Percentiles rank a stretch among this genome's conserved stretches.
These are phyloP conservation scores for Eulithis testata DNA, from an alignment of 2,888 invertebrate species.

Conservation along the genomic window DNA sequence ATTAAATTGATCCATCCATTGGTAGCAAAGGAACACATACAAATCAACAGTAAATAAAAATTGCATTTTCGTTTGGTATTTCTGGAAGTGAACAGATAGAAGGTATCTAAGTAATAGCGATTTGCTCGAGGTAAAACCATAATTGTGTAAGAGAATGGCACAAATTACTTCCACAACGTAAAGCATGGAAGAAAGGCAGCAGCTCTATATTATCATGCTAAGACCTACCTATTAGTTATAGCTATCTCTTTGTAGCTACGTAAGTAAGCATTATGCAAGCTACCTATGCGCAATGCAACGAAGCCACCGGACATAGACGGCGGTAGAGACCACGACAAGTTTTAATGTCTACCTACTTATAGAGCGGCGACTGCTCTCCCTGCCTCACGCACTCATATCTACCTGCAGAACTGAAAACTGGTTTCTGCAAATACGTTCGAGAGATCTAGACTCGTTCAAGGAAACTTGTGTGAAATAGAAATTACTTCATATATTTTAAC, in stretches of 20 bases:
- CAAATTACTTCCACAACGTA: constrained; percentile 12
- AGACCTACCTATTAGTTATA: constrained; percentile 9
- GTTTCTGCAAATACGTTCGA: constrained; percentile 51
- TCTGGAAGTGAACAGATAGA: too few relatives aligned
- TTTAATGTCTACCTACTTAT: constrained; percentile 31
- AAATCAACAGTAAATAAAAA: too few relatives aligned
- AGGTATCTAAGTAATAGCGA: neutral
- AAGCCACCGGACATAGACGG: constrained; percentile 33
- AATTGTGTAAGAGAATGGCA: constrained; percentile 1
- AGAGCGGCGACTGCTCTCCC: constrained; percentile 36
- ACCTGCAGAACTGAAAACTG: constrained; percentile 46
- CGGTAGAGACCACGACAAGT: constrained; percentile 26
- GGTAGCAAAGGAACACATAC: too few relatives aligned
- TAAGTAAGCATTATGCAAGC: constrained; percentile 40
- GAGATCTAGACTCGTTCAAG: constrained; percentile 52
- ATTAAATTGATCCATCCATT: too few relatives aligned
- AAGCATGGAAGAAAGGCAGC: constrained; percentile 8
- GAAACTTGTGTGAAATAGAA: constrained; percentile 51
- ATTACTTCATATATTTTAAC: constrained; percentile 25
- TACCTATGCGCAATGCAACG: constrained; percentile 32
- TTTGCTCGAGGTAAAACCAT: neutral
- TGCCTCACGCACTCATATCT: constrained; percentile 35
- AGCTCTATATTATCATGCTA: constrained; percentile 14
- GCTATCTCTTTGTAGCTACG: constrained; percentile 10
- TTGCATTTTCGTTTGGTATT: too few relatives aligned